Percentiles rank a stretch among this genome's conserved stretches.
These are phyloP conservation scores for Melanotaenia maccullochi DNA, from an alignment of 2,797 vertebrate species.

Conservation along the genomic window DNA sequence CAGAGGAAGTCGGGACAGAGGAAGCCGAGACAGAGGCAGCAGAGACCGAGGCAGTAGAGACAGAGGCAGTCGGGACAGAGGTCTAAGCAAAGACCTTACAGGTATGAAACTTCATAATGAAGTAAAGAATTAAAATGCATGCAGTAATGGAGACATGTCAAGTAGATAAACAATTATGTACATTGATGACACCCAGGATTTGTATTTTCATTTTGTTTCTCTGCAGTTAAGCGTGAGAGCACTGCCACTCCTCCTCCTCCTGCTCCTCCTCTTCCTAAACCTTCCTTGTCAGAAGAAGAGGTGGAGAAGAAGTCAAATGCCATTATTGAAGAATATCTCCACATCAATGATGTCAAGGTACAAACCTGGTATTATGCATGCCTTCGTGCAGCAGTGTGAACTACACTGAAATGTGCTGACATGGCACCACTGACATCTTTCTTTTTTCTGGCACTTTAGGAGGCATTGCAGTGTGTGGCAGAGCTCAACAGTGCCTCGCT, in stretches of 20 bases:
- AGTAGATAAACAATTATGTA: not conserved
- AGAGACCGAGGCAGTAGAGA: conserved; percentile 62
- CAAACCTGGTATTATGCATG: not conserved
- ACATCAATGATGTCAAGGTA: conserved; percentile 98
- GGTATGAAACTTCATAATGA: conserved; percentile 40
- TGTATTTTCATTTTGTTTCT: not conserved
- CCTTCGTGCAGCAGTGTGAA: not conserved
- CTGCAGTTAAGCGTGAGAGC: conserved; percentile 87
- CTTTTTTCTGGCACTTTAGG: conserved; percentile 74
- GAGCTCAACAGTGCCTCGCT: conserved; percentile 89
- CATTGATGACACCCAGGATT: conserved; percentile 1
- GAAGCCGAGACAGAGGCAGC: conserved; percentile 77
- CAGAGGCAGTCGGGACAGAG: conserved; percentile 68
- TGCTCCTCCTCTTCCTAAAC: conserved; percentile 79
- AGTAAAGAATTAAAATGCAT: not conserved
- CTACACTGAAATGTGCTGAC: not conserved
- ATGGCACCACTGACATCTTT: not conserved
- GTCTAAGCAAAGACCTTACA: conserved; percentile 72
- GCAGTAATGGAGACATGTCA: not conserved
- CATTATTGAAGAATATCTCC: conserved; percentile 96
- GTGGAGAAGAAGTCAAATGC: conserved; percentile 93
- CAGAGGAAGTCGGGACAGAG: conserved; percentile 66
- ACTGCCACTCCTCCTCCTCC: conserved; percentile 80
- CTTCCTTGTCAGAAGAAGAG: conserved; percentile 88
- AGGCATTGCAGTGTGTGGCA: conserved; percentile 93